Evolutionary conservation across 2,888 invertebrate genomes (phyloP), one percentile per base, ranked within the genome.

Genomic region (Drosophila neotestacea): DNA sequence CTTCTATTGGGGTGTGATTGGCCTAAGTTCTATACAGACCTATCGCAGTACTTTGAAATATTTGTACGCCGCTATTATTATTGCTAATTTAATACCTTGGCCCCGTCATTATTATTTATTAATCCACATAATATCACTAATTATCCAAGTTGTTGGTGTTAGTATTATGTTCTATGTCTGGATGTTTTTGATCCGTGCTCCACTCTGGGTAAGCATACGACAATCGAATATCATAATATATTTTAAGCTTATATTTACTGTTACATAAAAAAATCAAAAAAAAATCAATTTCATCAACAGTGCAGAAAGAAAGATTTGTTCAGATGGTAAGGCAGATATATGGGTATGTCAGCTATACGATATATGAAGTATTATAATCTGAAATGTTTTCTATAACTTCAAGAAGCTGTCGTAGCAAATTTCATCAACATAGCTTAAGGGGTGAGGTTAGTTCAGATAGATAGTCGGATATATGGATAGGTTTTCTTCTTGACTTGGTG

Each of bases 141-240:
- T 11, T n/a, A 61, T 41, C 0, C 70, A 82, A 0, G 3, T 85
- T 0, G 0, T 60, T 0, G 82, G 79, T 2, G 36, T 60, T 0
- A 6, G 46, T 0, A 1, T 71, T 0, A 55, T 28, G 44, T 6
- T 27, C 22, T 28, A 51, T 22, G 39, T 47, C 4, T 85, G 85
- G 85, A 0, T 81, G 1, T 6, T 77, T 27, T 52, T 82, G 7
- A 0, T 82, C 11, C 63, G 55, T 41, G 79, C 22, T 0, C 38
- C 70, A 30, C 2, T 78, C 27, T 63, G 11, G 11, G 74, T 74
- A 27, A 77, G 78, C 71, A 4, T 0, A 48, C 9, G 9, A 48
- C 6, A 30, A 5, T 5, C 32, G 32, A 32, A 16, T 16, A 16
- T 16, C 16, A 16, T 16, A 16, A 16, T 16, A 16, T 16, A 16